Evolutionary conservation across 2,888 invertebrate genomes (phyloP), one percentile per base, ranked within the genome.

Genomic region (Ophioninae sp.): DNA sequence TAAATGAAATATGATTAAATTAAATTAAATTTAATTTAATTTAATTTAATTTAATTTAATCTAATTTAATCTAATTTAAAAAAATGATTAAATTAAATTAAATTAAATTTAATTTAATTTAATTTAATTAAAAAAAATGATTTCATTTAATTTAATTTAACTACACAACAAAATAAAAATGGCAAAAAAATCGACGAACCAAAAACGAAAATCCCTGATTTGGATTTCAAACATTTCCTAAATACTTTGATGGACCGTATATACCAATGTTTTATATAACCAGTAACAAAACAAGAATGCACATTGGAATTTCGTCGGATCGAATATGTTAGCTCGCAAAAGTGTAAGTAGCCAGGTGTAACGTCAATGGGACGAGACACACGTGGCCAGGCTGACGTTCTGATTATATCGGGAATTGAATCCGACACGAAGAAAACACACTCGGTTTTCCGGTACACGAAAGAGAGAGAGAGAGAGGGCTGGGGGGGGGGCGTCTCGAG

Each of bases 401-500:
- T 67, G 69, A 70, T 67, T 82, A 57, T 75, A 79, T 67, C 44
- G 44, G 61, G 65, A 39, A 76, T 73, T 76, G 76, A 13, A 62
- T 56, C 37, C 67, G 70, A 70, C 44, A 72, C 59, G 75, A 81
- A 61, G 65, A 70, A 70, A 70, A 70, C 50, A 41, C 78, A 81
- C 75, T 74, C 56, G 70, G 80, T 68, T 70, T 81, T 62, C 50
- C 50, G 79, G 39, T 37, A 17, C 37, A 20, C 59, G 21, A n/a
- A 68, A 64, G 76, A 77, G 84, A 67, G 89, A 90, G 88, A 87
- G 90, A 87, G 89, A 89, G 90, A n/a, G n/a, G n/a, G n/a, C n/a
- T n/a, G 88, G 87, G 90, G 87, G 89, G 89, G 90, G 88, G 87
- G 90, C 87, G 89, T 88, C 87, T 78, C 88, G 89, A 88, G 88